Percentiles rank a stretch among this genome's conserved stretches.
phyloP scores from a whole-genome alignment of 2,797 vertebrate genomes.

The Erpetoichthys calabaricus region DNA sequence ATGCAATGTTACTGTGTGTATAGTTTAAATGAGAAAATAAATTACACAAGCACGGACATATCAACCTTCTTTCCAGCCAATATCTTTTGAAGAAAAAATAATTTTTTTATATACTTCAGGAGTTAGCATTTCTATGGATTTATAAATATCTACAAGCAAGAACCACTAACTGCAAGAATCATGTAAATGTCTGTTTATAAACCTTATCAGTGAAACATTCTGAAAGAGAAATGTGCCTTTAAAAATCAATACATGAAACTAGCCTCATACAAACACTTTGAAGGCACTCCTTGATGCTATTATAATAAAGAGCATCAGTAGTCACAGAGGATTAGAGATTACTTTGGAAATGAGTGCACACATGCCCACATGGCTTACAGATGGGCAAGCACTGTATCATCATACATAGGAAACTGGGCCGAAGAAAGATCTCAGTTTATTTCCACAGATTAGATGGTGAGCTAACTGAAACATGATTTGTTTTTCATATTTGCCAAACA shows the following conservation, averaged over 20 bases:
- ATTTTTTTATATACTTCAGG: too few species aligned
- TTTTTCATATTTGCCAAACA: background rate
- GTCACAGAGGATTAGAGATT: constrained; percentile 24
- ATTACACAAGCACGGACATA: too few species aligned
- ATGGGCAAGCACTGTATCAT: constrained; percentile 8
- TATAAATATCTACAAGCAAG: too few species aligned
- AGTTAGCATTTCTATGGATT: too few species aligned
- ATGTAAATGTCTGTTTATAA: too few species aligned
- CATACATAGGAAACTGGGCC: background rate
- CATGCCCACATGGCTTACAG: constrained; percentile 18
- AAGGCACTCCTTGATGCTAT: constrained; percentile 19
- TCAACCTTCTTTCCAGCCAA: too few species aligned
- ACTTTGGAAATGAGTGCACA: constrained; percentile 23
- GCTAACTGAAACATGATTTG: constrained; percentile 8
- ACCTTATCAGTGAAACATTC: background rate
- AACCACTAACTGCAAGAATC: too few species aligned
- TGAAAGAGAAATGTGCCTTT: background rate
- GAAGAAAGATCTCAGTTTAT: constrained; percentile 8
- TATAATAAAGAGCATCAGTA: constrained; percentile 21
- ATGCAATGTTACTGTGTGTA: too few species aligned
- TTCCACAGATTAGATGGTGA: constrained; percentile 12
- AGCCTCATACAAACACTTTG: constrained; percentile 1
- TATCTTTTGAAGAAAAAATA: too few species aligned
- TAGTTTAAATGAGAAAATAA: too few species aligned
- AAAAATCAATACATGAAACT: too few species aligned